These are phyloP conservation scores for Proales similis DNA, from an alignment of 1,140 invertebrate genomes.

Conservation along the genomic window DNA sequence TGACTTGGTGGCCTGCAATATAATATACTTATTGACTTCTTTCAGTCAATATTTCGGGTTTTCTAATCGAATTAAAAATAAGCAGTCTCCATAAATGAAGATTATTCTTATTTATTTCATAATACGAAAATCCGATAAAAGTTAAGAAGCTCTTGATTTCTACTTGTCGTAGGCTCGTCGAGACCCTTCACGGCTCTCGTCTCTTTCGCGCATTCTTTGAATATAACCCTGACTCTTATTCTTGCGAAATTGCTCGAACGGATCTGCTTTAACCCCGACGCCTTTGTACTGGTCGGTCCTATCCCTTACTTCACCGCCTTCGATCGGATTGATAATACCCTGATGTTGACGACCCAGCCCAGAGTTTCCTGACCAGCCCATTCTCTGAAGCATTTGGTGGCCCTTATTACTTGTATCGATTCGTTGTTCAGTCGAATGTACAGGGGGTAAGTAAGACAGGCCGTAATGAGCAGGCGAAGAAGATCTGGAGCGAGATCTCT, in stretches of 20 bases:
- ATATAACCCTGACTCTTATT: slow-evolving; percentile 69
- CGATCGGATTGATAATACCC: slow-evolving; percentile 86
- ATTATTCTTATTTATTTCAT: slow-evolving; percentile 7
- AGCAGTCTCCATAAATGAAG: slow-evolving; percentile 27
- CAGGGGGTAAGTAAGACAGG: slow-evolving; percentile 60
- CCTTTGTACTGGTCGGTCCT: slow-evolving; percentile 82
- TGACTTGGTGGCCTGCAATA: too few species aligned
- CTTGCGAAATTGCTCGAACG: slow-evolving; percentile 92
- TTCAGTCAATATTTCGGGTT: slow-evolving; percentile 4
- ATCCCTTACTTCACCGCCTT: slow-evolving; percentile 81
- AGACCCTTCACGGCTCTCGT: neutral
- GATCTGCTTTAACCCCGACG: slow-evolving; percentile 78
- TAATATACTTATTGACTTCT: too few species aligned
- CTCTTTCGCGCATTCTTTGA: neutral
- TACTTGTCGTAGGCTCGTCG: neutral
- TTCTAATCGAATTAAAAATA: slow-evolving; percentile 11
- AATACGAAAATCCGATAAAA: neutral
- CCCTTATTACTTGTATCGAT: slow-evolving; percentile 83
- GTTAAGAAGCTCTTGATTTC: neutral
- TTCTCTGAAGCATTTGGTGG: slow-evolving; percentile 85
- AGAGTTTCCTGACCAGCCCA: slow-evolving; percentile 78
- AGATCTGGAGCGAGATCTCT: slow-evolving; percentile 40
- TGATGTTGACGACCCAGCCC: slow-evolving; percentile 84
- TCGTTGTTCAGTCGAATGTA: slow-evolving; percentile 40
- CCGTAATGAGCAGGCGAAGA: slow-evolving; percentile 70